These are phyloP conservation scores for Augiades crinisus DNA, from an alignment of 2,888 invertebrate species.

Conservation along the genomic window DNA sequence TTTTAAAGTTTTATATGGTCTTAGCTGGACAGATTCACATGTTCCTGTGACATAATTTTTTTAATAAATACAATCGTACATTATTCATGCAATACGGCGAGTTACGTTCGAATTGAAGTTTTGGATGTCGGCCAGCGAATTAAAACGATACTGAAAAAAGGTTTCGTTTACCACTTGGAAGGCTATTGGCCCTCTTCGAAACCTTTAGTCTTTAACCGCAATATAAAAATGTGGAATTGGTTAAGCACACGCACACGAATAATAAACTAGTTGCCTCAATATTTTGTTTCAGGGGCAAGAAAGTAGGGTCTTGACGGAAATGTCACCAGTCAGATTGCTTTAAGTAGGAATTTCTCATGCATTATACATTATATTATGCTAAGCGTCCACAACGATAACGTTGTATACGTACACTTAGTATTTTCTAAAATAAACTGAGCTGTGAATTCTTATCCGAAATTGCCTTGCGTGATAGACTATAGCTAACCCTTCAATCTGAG, in stretches of 20 bases:
- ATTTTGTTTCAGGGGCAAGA: background rate
- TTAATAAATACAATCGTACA: slow-evolving; percentile 17
- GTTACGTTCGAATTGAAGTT: slow-evolving; percentile 10
- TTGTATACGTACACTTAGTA: no score
- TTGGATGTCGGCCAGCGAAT: slow-evolving; percentile 15
- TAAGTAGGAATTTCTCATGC: background rate
- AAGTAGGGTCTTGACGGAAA: slow-evolving; percentile 2
- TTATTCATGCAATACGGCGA: slow-evolving; percentile 16
- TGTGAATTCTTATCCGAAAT: no score
- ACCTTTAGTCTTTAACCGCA: background rate
- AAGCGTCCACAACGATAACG: no score
- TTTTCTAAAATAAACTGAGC: no score
- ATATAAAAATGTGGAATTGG: slow-evolving; percentile 22
- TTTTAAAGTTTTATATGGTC: background rate
- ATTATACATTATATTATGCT: no score
- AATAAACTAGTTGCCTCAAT: slow-evolving; percentile 4
- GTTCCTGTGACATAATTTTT: slow-evolving; percentile 1
- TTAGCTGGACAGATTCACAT: slow-evolving; percentile 5
- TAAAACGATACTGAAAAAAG: slow-evolving; percentile 7
- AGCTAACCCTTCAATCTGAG: no score
- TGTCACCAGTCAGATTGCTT: background rate
- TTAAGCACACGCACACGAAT: slow-evolving; percentile 30
- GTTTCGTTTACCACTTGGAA: background rate
- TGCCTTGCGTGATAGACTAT: no score
- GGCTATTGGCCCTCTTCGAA: background rate